Base-by-base conservation (phyloP, 2,113 vertebrate species). In the Psophia crepitans region DNA sequence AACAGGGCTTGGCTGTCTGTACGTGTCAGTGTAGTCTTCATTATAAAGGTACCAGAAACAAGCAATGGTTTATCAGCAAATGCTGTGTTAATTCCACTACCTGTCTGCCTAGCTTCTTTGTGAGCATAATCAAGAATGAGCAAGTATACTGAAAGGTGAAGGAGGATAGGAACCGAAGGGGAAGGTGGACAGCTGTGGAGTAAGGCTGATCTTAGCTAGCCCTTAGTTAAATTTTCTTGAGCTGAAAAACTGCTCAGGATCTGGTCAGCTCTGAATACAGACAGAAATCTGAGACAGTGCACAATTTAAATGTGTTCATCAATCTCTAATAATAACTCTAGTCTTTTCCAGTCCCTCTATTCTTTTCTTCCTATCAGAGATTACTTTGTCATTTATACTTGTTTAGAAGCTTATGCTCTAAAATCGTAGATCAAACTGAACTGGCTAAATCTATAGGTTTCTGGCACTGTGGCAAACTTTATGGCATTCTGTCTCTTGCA, bases 361-460 rank as follows among this genome's bases (percentile, higher is more conserved):
- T 83, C 44, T 65, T 70, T 54, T 30, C 7, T 87, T 61, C 20
- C 37, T 63, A 53, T 46, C 57, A 90, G 46, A 76, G 19, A 75
- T 53, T 70, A 33, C 18, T 84, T 90, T 43, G 9, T 63, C 3
- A 49, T 71, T 90, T 69, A 3, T 35, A 51, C 32, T 43, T 70
- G 12, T 86, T 75, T 69, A 73, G 83, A 87, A 87, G 35, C 32
- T 43, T 19, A 9, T 64, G 32, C 54, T 92, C 41, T 91, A 48
- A 80, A 89, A 35, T 93, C 37, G 39, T 66, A 69, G 37, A 48
- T 27, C 46, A 44, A 69, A 20, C 24, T 54, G 16, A 61, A 61
- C 12, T 77, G 37, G 77, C 75, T 89, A 92, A 89, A 92, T 39
- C 64, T 89, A 77, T 12, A 86, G 65, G 77, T 95, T 92, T 93